phyloP scores from a whole-genome alignment of 2,113 vertebrate species.

The Trachemys scripta region DNA sequence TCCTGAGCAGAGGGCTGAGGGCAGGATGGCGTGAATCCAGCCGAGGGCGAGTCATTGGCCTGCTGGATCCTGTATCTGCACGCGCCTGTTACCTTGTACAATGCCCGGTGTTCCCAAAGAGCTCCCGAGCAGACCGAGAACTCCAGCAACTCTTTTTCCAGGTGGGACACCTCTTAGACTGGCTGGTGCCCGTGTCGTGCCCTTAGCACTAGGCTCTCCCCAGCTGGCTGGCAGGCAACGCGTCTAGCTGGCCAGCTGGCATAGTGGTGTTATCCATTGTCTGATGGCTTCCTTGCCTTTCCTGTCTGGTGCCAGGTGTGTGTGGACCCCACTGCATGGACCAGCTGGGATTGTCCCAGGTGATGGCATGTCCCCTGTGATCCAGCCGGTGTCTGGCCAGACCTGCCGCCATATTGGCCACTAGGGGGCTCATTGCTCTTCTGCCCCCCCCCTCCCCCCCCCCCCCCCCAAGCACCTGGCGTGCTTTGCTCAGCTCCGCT shows the following conservation, averaged over 20 bases:
- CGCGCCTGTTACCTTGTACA: neutral
- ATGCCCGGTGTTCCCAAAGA: neutral
- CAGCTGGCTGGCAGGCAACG: neutral
- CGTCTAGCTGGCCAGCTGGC: neutral
- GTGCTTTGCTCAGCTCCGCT: too few species aligned
- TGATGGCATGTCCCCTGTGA: too few species aligned
- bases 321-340: too few species aligned
- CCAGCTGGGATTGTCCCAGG: too few species aligned
- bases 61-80: neutral
- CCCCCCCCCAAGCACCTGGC: too few species aligned
- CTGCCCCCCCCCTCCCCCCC: accelerated
- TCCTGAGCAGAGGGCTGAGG: neutral
- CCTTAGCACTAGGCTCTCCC: too few species aligned
- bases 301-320: neutral
- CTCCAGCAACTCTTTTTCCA: neutral
- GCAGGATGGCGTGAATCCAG: neutral
- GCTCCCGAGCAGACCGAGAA: neutral
- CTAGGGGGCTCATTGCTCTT: too few species aligned
- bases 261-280: neutral
- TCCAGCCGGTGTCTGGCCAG: too few species aligned
- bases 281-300: neutral
- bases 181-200: too few species aligned
- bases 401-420: too few species aligned
- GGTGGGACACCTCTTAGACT: neutral
- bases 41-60: neutral